Evolutionary conservation across 2,797 vertebrate species (phyloP), one percentile per base, ranked within the genome.

Genomic region (Sebastes taczanowskii): DNA sequence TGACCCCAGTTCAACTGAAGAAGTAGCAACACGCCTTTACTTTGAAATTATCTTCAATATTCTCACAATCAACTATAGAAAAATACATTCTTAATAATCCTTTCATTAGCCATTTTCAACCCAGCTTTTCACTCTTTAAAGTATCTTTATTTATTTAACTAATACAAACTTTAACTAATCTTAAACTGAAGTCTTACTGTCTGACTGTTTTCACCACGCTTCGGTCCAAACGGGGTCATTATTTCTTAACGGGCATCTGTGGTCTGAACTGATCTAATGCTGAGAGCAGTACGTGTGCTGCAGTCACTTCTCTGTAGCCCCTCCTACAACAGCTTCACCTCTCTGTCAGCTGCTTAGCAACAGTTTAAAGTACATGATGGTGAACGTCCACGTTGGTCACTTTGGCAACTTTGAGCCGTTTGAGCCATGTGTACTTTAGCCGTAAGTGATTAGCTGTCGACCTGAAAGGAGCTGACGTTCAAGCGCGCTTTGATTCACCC

Each of bases 1-100:
- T 66, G 85, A 86, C 82, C 89, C 59, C 61, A 80, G 38, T 70
- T 74, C 5, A 68, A 91, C 83, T 82, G 73, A 90, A 89, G 59
- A 76, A 13, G 35, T 56, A 66, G 22, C 58, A 32, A 58, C 62
- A 71, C 38, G 35, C 42, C 60, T 61, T 76, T 71, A 61, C 56
- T 78, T 85, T 85, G 7, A 75, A 82, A 80, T 81, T 0, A 82
- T 66, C 64, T 70, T 56, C 49, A 72, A 81, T 77, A 80, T 64
- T 64, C 22, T 62, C 46, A 72, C 60, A 29, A 76, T 78, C 64
- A 73, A 80, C 74, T 74, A 72, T 53, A 88, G 70, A 83, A 80
- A 89, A 90, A 90, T 84, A 85, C 70, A 90, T 71, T 71, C 72
- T 74, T 69, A 27, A 71, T 80, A 25, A 65, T 65, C 38, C 42